Base-by-base conservation (phyloP, 2,797 vertebrate genomes). In the Amazona finschi region DNA sequence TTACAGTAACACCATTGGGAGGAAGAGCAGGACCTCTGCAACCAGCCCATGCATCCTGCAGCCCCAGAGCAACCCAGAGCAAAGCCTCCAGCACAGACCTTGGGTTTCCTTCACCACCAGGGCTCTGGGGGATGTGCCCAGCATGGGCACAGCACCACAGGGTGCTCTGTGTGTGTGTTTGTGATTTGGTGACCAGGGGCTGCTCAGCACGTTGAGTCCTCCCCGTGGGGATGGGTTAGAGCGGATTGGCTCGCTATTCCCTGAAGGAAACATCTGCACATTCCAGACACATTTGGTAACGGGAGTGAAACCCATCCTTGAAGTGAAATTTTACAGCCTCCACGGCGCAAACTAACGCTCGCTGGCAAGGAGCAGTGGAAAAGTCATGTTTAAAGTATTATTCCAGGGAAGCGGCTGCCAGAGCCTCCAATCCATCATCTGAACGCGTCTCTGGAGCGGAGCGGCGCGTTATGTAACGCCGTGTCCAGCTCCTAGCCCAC, bases 241-340 rank as follows among this genome's bases (percentile, higher is more conserved):
- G 96, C 91, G 44, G 77, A 97, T 96, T 96, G 97, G 97, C 97
- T 96, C 83, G 9, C 60, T 66, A 93, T 94, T 98, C 98, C 98
- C 98, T 96, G 88, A 98, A 98, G 98, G 98, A 99, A 99, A 99
- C 98, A 99, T 99, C 98, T 99, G 99, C 98, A 98, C 99, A 99
- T 99, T 99, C 99, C 99, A 99, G 98, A 98, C 98, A 64, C 96
- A 97, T 98, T 98, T 97, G 98, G 98, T 99, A 99, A 99, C 98
- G 95, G 97, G 97, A 98, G 97, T 96, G 97, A 97, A 98, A 98
- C 97, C 97, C 97, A 97, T 97, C 96, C 97, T 97, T 96, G 94
- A 97, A 96, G 96, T 97, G 97, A 97, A 97, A 97, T 96, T 97
- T 96, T 96, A 96, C 96, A 96, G 97, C 97, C 97, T 97, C 94